Evolutionary conservation across 2,888 invertebrate species (phyloP).

Genomic region (Julus scandinavius): DNA sequence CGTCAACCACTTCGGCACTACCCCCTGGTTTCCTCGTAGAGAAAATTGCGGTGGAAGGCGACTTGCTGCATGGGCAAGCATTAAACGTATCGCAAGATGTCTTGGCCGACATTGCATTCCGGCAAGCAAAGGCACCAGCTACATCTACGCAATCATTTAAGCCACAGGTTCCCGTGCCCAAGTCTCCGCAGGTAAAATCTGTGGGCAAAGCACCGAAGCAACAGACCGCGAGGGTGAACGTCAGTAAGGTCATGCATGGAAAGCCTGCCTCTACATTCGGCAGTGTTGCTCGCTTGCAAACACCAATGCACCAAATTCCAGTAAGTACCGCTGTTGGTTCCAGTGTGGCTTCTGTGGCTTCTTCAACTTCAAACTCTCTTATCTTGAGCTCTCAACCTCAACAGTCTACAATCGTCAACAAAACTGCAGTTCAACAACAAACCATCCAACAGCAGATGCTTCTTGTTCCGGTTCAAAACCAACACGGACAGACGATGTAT

Average conservation of each 20-base stretch:
- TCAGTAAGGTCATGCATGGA: no score
- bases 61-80: not conserved
- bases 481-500: slow-evolving; percentile 49
- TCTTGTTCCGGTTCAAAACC: slow-evolving; percentile 37
- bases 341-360: not conserved
- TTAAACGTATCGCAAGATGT: not conserved
- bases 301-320: not conserved
- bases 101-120: slow-evolving; percentile 8
- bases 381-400: not conserved
- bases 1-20: not conserved
- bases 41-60: slow-evolving; percentile 3
- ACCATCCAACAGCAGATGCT: slow-evolving; percentile 33
- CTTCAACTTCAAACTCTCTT: not conserved
- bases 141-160: not conserved
- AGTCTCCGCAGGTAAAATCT: not conserved
- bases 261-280: no score
- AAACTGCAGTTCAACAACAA: not conserved
- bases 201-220: not conserved
- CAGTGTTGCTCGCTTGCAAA: not conserved
- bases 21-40: not conserved
- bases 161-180: not conserved
- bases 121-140: not conserved
- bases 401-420: not conserved
- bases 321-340: not conserved
- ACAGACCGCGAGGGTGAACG: not conserved